phyloP scores from a whole-genome alignment of 2,113 vertebrate genomes.

The Cathartes aura region DNA sequence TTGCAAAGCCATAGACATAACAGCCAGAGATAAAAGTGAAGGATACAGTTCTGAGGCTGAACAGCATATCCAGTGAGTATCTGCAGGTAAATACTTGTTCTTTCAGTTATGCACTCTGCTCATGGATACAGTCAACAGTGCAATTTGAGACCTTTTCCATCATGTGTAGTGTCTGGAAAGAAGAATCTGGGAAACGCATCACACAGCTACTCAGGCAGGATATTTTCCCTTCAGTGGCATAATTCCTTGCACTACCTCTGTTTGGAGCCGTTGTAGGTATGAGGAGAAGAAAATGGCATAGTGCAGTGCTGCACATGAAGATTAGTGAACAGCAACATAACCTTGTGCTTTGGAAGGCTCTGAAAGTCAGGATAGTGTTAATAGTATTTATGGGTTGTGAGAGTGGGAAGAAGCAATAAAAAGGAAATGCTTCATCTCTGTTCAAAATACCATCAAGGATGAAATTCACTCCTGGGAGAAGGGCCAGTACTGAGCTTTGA shows the following conservation, averaged over 20 bases:
- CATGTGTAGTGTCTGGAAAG: conserved; percentile 24
- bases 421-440: conserved; percentile 61
- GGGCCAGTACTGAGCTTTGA: not conserved
- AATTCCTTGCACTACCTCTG: conserved; percentile 3
- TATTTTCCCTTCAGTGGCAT: conserved; percentile 16
- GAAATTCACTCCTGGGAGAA: conserved; percentile 39
- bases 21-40: not conserved
- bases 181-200: conserved; percentile 47
- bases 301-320: not conserved
- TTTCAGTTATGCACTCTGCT: not conserved
- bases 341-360: not conserved
- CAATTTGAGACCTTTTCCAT: conserved; percentile 30
- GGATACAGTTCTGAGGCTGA: not conserved
- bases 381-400: conserved; percentile 52
- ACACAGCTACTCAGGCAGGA: not conserved
- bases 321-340: not conserved
- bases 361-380: conserved; percentile 31
- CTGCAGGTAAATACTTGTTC: conserved; percentile 55
- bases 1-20: not conserved
- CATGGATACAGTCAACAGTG: not conserved
- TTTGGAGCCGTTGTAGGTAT: not conserved
- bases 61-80: not conserved
- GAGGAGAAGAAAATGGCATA: not conserved
- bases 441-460: conserved; percentile 36
- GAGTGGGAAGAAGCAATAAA: conserved; percentile 50